A percentile compares a stretch with the other conserved stretches of the same genome.
Conservation (phyloP, 2,888 invertebrate species). For the Drosophila pseudotakahashii region DNA sequence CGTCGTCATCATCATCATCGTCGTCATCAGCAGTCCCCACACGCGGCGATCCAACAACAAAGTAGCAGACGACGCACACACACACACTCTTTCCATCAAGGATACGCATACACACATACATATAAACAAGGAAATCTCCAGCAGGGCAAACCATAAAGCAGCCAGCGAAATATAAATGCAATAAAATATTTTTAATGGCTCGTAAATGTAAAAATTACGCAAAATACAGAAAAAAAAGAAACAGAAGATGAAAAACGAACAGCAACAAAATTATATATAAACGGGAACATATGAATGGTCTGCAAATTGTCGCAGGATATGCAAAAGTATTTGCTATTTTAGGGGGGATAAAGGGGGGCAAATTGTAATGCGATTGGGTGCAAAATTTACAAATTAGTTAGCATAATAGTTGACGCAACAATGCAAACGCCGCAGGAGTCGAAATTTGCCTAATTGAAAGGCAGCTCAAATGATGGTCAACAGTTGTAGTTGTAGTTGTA, state of each 20-base stretch:
- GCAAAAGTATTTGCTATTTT: slow-evolving; percentile 17
- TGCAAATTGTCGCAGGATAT: slow-evolving; percentile 54
- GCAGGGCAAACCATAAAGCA: slow-evolving; percentile 60
- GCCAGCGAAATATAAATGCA: slow-evolving; percentile 72
- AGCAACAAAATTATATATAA: slow-evolving; percentile 22
- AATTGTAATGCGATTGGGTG: slow-evolving; percentile 42
- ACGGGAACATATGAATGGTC: slow-evolving; percentile 44
- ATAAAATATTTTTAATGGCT: slow-evolving; percentile 74
- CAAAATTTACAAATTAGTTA: slow-evolving; percentile 55
- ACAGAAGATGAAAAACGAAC: slow-evolving; percentile 6
- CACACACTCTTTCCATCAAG: slow-evolving; percentile 6
- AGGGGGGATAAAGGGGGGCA: too few relatives aligned
- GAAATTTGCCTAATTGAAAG: slow-evolving; percentile 60
- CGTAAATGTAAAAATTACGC: slow-evolving; percentile 73
- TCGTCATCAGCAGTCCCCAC: slow-evolving; percentile 40
- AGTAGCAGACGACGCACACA: slow-evolving; percentile 28
- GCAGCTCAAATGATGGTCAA: slow-evolving; percentile 43
- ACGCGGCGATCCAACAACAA: slow-evolving; percentile 39
- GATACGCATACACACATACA: slow-evolving; percentile 15
- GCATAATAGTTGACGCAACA: slow-evolving; percentile 55
- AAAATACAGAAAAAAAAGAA: slow-evolving; percentile 50
- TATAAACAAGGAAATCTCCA: slow-evolving; percentile 38
- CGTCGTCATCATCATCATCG: slow-evolving; percentile 63
- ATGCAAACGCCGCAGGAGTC: slow-evolving; percentile 53
- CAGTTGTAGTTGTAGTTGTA: slow-evolving; percentile 1